These are phyloP conservation scores for Eulemur mongoz DNA, from an alignment of 2,797 vertebrate species.

Conservation along the genomic window DNA sequence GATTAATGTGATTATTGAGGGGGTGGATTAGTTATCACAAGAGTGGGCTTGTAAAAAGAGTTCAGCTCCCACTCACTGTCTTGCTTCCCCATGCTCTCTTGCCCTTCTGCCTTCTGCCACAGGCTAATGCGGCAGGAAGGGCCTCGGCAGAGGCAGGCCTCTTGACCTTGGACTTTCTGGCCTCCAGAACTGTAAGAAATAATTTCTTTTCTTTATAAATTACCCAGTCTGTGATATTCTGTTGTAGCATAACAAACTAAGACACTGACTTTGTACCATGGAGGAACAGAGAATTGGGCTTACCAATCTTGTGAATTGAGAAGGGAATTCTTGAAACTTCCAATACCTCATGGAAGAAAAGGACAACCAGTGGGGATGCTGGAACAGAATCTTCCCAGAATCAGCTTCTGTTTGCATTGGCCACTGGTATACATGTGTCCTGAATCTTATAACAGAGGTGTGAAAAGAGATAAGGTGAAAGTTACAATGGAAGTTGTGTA, in stretches of 20 bases:
- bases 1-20: background rate
- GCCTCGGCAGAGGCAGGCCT: background rate
- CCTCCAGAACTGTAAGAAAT: background rate
- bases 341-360: background rate
- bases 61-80: too few relatives aligned
- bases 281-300: background rate
- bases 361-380: background rate
- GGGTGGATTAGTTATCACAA: background rate
- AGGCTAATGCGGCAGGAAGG: background rate
- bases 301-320: background rate
- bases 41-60: background rate
- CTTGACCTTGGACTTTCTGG: background rate
- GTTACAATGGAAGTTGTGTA: background rate
- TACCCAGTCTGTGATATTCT: background rate
- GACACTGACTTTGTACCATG: background rate
- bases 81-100: background rate
- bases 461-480: background rate
- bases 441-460: background rate
- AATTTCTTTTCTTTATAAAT: background rate
- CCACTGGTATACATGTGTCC: background rate
- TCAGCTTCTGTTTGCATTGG: background rate
- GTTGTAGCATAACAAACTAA: background rate
- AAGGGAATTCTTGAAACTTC: background rate
- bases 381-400: background rate
- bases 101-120: background rate